Conservation (phyloP, 2,888 invertebrate genomes). For the Xanthia togata region DNA sequence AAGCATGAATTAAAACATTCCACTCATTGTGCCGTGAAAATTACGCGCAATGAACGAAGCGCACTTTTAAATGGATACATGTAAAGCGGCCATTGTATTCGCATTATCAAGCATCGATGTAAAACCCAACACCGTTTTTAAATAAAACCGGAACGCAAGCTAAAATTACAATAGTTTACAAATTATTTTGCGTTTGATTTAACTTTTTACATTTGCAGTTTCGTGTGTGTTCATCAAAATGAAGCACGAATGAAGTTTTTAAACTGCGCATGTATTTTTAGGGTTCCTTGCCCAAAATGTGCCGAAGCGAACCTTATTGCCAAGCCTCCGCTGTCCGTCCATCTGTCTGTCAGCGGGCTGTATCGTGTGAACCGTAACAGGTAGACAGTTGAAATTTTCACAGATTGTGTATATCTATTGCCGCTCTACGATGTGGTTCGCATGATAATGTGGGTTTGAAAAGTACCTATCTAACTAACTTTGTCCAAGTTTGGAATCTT, state of each 20-base stretch:
- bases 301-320: too few relatives aligned
- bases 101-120: slow-evolving; percentile 18
- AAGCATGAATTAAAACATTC: slow-evolving; percentile 33
- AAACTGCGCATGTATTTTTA: not conserved
- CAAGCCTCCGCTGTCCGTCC: too few relatives aligned
- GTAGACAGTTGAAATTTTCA: too few relatives aligned
- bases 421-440: not conserved
- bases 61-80: slow-evolving; percentile 9
- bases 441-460: not conserved
- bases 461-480: not conserved
- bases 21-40: slow-evolving; percentile 23
- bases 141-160: slow-evolving; percentile 32
- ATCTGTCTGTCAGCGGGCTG: too few relatives aligned
- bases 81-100: slow-evolving; percentile 7
- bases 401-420: too few relatives aligned
- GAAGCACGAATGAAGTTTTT: slow-evolving; percentile 3
- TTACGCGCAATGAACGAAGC: slow-evolving; percentile 23
- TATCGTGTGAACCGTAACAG: too few relatives aligned
- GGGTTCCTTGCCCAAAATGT: too few relatives aligned
- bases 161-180: slow-evolving; percentile 43
- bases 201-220: slow-evolving; percentile 27
- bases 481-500: not conserved
- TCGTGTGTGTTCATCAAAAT: slow-evolving; percentile 3
- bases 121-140: slow-evolving; percentile 13
- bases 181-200: slow-evolving; percentile 37